These are phyloP conservation scores for Silurus asotus DNA, from an alignment of 2,113 vertebrate species.

Conservation along the genomic window DNA sequence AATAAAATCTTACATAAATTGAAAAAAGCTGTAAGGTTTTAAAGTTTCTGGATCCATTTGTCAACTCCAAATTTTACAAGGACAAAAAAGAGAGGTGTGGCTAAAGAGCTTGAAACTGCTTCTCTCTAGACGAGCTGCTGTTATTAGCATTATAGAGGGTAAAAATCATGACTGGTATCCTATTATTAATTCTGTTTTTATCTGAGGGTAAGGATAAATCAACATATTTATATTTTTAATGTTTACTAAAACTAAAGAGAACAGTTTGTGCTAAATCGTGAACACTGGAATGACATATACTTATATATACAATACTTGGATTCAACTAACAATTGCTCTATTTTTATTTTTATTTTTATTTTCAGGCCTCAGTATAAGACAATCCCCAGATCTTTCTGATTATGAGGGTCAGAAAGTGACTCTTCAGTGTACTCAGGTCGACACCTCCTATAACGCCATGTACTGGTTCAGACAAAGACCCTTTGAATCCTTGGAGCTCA, in stretches of 20 bases:
- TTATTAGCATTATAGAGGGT: background rate
- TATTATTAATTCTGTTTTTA: conserved; percentile 38
- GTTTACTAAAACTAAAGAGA: background rate
- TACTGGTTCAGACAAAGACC: conserved; percentile 54
- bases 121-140: background rate
- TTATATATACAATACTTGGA: too few species aligned
- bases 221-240: background rate
- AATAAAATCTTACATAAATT: background rate
- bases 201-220: conserved; percentile 28
- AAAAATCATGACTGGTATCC: conserved; percentile 33
- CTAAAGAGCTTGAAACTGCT: background rate
- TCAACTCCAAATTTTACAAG: background rate
- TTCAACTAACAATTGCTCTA: background rate
- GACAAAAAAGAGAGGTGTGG: conserved; percentile 2
- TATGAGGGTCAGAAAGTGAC: conserved; percentile 46
- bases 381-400: conserved; percentile 42
- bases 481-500: conserved; percentile 16
- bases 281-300: background rate
- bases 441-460: conserved; percentile 50
- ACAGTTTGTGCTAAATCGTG: background rate
- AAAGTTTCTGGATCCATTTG: background rate
- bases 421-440: conserved; percentile 48
- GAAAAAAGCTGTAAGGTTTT: background rate
- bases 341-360: background rate
- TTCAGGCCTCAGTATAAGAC: conserved; percentile 45